phyloP scores from a whole-genome alignment of 1,140 invertebrate genomes.

The Heliothis subflexa region DNA sequence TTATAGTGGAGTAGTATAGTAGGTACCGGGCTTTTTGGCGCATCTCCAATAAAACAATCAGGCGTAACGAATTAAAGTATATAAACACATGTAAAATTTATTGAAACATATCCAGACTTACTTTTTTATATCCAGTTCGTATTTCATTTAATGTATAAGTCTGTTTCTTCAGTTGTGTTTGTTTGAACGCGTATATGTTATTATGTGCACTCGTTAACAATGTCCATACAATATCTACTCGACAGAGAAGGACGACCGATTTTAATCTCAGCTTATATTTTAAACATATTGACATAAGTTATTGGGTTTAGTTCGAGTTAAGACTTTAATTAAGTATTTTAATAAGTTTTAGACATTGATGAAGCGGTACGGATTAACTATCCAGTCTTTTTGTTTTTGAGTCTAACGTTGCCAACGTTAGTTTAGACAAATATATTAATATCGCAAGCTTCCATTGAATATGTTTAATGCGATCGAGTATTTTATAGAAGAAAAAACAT shows the following conservation, averaged over 20 bases:
- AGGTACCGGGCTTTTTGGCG: conserved; percentile 70
- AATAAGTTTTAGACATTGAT: conserved; percentile 30
- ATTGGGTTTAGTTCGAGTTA: conserved; percentile 6
- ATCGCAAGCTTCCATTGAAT: not conserved
- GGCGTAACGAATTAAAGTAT: conserved; percentile 66
- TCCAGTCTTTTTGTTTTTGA: not conserved
- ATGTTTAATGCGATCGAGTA: not conserved
- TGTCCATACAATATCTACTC: conserved; percentile 24
- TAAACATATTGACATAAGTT: conserved; percentile 42
- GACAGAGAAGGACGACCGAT: conserved; percentile 24
- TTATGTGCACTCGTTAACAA: conserved; percentile 29
- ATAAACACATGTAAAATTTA: conserved; percentile 75
- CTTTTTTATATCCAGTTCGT: conserved; percentile 73
- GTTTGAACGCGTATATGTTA: conserved; percentile 50
- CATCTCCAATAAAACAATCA: conserved; percentile 78
- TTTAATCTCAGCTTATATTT: conserved; percentile 30
- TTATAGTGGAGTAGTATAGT: conserved; percentile 52
- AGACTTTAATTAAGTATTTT: conserved; percentile 17
- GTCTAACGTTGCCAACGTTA: not conserved
- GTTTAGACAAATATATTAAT: conserved; percentile 10
- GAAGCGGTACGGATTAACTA: conserved; percentile 7
- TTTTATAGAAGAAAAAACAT: not conserved
- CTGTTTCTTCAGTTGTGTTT: conserved; percentile 59
- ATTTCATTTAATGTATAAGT: conserved; percentile 67
- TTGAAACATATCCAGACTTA: conserved; percentile 64